Base-by-base conservation (phyloP, 1,140 invertebrate genomes). In the Battus philenor region DNA sequence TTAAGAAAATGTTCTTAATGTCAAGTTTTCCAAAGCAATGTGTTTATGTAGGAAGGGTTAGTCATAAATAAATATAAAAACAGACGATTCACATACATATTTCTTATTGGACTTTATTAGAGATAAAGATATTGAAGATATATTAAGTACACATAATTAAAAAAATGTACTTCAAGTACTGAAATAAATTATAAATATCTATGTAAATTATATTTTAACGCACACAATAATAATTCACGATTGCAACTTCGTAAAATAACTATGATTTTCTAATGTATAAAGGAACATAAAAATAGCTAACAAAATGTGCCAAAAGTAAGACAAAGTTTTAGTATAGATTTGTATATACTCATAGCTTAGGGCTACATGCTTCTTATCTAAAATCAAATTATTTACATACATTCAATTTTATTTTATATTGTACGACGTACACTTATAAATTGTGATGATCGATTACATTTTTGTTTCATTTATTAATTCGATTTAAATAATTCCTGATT, bases 121-220 rank as follows among this genome's bases (percentile, higher is more conserved):
- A 52, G 49, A 41, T 41, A 41, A 53, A 60, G 53, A 66, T 54
- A 71, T 57, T 61, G 47, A 59, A 63, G 46, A 65, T 52, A 46
- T 47, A 56, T 59, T 63, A 71, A 71, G 59, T 69, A 71, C 65
- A 68, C 59, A 58, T 65, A 63, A 65, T 62, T 51, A 62, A 50
- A 47, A 65, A 59, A 61, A 62, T 57, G 54, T 61, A 61, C 51
- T 64, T 57, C 50, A 65, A 60, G 56, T 72, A 67, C 57, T 54
- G 54, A 64, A 66, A 50, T 48, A 57, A 58, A 33, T 22, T 50
- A 60, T 53, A 68, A 68, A 52, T 56, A 38, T 7, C 8, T 16
- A 12, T 41, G 38, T 41, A 49, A 55, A 48, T 56, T 32, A 44
- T 16, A 54, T 12, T 45, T 49, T 52, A 57, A 58, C 44, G 53